phyloP scores from a whole-genome alignment of 2,797 vertebrate species.

The Lacerta bilineata region DNA sequence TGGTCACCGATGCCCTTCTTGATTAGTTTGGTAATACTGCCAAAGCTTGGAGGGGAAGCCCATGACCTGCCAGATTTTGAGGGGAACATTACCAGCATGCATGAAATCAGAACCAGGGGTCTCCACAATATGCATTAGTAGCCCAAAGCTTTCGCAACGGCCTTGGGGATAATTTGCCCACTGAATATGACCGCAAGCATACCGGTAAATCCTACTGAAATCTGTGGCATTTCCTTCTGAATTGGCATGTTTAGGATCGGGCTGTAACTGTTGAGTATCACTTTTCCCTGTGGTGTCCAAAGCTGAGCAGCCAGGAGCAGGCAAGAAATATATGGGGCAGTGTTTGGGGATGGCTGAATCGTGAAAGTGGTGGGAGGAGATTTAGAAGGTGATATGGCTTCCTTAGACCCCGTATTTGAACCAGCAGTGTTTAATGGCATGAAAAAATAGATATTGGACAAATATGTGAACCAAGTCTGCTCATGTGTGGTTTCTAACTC shows the following conservation, averaged over 20 bases:
- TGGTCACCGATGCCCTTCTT: background rate
- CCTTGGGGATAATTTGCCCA: too few relatives aligned
- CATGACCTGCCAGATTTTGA: background rate
- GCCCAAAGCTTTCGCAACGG: background rate
- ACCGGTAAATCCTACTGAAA: too few relatives aligned
- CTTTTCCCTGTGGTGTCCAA: background rate
- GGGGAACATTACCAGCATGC: fast-evolving
- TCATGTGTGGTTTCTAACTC: constrained; percentile 42
- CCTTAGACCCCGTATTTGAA: background rate
- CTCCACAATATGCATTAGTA: background rate
- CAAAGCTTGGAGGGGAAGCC: background rate
- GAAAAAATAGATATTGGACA: background rate
- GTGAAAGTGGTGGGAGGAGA: background rate
- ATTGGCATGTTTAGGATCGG: too few relatives aligned
- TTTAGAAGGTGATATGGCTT: background rate
- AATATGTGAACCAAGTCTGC: background rate
- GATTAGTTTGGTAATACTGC: background rate
- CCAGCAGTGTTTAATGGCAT: background rate
- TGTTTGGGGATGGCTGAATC: background rate
- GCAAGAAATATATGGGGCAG: background rate
- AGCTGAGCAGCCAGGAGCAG: background rate
- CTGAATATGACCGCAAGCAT: too few relatives aligned
- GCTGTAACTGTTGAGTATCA: background rate
- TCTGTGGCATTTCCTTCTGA: too few relatives aligned
- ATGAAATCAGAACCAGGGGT: background rate